Evolutionary conservation across 2,113 vertebrate species (phyloP).

Genomic region (Oxygymnocypris stewartii): DNA sequence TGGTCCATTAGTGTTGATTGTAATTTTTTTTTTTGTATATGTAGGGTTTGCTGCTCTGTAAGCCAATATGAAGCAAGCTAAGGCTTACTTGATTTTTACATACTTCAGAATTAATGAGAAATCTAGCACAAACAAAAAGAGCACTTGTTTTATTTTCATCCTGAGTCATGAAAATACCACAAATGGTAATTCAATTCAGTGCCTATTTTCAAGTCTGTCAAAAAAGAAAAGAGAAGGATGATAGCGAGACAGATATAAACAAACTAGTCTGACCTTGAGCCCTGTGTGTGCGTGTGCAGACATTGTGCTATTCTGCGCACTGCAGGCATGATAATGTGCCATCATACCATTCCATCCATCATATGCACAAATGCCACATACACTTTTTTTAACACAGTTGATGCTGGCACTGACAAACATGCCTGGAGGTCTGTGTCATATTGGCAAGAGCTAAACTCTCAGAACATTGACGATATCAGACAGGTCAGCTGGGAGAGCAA

Average conservation of each 20-base stretch:
- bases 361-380: slow-evolving; percentile 33
- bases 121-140: not conserved
- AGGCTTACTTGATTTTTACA: not conserved
- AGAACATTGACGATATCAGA: slow-evolving; percentile 7
- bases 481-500: slow-evolving; percentile 19
- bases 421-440: not conserved
- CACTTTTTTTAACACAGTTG: not conserved
- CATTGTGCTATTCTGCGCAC: slow-evolving; percentile 17
- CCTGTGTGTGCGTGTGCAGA: not conserved
- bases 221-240: not conserved
- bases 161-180: not conserved
- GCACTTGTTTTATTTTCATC: not conserved
- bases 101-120: not conserved
- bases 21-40: not conserved
- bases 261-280: slow-evolving; percentile 28
- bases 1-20: not conserved
- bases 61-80: not conserved
- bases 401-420: slow-evolving; percentile 4
- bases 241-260: slow-evolving; percentile 1
- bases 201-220: not conserved
- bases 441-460: slow-evolving; percentile 4
- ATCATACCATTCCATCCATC: not conserved
- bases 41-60: not conserved
- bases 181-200: not conserved
- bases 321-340: slow-evolving; percentile 41